These are phyloP conservation scores for Drosophila tani DNA, from an alignment of 1,140 invertebrate genomes.

Conservation along the genomic window DNA sequence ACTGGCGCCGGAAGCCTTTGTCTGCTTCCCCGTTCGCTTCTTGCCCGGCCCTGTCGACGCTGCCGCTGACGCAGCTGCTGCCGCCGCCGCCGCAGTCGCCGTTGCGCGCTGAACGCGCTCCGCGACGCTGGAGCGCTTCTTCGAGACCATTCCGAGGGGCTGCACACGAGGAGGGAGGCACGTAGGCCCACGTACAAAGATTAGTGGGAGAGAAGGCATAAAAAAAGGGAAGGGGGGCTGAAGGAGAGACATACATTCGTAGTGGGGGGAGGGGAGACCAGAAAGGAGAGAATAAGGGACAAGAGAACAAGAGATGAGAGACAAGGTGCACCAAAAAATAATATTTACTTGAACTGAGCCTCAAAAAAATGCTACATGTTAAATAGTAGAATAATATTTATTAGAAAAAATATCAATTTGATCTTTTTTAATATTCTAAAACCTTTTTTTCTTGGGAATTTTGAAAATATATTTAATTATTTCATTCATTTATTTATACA, in stretches of 20 bases:
- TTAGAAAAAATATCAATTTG: too few species aligned
- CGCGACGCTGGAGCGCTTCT: constrained; percentile 73
- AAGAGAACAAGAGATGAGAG: too few species aligned
- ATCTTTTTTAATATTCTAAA: too few species aligned
- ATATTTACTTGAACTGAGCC: neutral
- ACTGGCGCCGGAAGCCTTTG: constrained; percentile 24
- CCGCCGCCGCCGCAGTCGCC: constrained; percentile 34
- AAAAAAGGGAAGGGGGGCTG: neutral
- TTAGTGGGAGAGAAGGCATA: constrained; percentile 2
- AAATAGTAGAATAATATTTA: neutral
- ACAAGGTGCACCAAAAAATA: too few species aligned
- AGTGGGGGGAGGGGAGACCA: neutral
- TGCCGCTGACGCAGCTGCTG: constrained; percentile 31
- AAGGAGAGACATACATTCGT: neutral
- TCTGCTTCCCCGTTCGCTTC: constrained; percentile 60
- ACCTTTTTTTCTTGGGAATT: too few species aligned
- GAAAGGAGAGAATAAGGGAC: neutral
- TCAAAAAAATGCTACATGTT: neutral
- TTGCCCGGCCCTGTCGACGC: constrained; percentile 34
- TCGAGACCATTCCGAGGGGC: constrained; percentile 71
- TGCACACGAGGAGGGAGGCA: constrained; percentile 16
- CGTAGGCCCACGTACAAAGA: constrained; percentile 17
- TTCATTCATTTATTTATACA: too few species aligned
- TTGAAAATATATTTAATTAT: too few species aligned
- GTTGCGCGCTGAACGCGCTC: constrained; percentile 73